These are phyloP conservation scores for Scelioninae gen. 2 DNA, from an alignment of 2,888 invertebrate genomes.

Conservation along the genomic window DNA sequence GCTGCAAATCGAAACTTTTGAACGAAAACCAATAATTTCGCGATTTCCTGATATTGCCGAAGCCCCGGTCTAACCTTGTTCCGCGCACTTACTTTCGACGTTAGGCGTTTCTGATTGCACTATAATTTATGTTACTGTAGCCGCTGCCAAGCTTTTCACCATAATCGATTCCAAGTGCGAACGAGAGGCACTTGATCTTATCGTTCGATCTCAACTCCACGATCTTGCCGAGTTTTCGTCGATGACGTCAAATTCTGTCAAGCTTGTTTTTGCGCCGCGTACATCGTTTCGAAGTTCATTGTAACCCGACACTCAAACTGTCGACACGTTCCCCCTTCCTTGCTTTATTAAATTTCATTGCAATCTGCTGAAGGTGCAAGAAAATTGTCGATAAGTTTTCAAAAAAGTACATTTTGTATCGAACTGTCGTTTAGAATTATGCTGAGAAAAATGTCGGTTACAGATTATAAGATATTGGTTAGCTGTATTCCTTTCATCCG, in stretches of 20 bases:
- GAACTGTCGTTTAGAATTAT: too few species aligned
- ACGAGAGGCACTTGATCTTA: conserved; percentile 44
- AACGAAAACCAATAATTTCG: conserved; percentile 68
- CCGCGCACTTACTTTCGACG: conserved; percentile 20
- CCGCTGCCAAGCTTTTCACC: not conserved
- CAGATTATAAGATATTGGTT: too few species aligned
- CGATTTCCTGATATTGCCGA: conserved; percentile 57
- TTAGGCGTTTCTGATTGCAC: conserved; percentile 40
- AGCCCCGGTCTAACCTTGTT: conserved; percentile 42
- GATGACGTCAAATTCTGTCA: conserved; percentile 23
- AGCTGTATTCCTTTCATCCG: too few species aligned
- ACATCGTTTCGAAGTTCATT: conserved; percentile 31
- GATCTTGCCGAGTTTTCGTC: conserved; percentile 27
- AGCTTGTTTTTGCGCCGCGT: conserved; percentile 34
- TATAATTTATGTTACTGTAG: conserved; percentile 42
- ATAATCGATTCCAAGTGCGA: conserved; percentile 52
- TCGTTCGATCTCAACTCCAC: conserved; percentile 45
- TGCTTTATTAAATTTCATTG: conserved; percentile 29
- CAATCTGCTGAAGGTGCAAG: conserved; percentile 13
- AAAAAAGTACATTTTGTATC: not conserved
- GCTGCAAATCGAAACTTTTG: conserved; percentile 54
- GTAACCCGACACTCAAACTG: conserved; percentile 31
- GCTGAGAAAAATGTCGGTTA: too few species aligned
- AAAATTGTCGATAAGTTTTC: conserved; percentile 9
- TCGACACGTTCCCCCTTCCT: conserved; percentile 8